Evolutionary conservation across 1,140 invertebrate genomes (phyloP).

Genomic region (Papilio machaon): DNA sequence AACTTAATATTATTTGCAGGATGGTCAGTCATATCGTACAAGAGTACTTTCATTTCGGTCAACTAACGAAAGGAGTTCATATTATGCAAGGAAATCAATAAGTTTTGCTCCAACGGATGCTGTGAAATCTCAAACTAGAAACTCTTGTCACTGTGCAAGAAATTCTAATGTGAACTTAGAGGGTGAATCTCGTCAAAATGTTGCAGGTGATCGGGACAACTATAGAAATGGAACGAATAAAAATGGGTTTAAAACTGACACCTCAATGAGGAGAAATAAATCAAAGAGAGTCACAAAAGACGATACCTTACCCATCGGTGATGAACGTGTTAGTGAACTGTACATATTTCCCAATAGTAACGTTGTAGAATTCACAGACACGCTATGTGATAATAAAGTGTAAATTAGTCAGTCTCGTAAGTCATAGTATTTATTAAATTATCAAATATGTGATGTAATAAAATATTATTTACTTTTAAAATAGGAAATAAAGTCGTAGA

Average conservation of each 20-base stretch:
- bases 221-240: conserved; percentile 53
- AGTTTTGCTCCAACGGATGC: conserved; percentile 57
- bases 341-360: conserved; percentile 78
- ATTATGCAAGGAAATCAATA: conserved; percentile 66
- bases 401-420: conserved; percentile 50
- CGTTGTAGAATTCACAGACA: conserved; percentile 75
- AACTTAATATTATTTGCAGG: conserved; percentile 54
- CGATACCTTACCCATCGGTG: conserved; percentile 61
- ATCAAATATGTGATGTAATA: conserved; percentile 44
- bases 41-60: conserved; percentile 72
- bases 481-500: conserved; percentile 22
- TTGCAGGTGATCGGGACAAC: conserved; percentile 48
- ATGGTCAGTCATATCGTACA: conserved; percentile 73
- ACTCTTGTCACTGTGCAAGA: conserved; percentile 61
- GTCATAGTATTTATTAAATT: conserved; percentile 33
- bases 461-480: conserved; percentile 12
- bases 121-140: conserved; percentile 52
- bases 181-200: conserved; percentile 52
- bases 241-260: conserved; percentile 47
- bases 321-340: conserved; percentile 72
- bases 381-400: conserved; percentile 75
- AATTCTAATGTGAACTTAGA: conserved; percentile 58
- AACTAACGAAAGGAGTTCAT: conserved; percentile 67
- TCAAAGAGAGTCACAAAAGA: conserved; percentile 49
- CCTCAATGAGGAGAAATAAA: conserved; percentile 45